Conservation (phyloP, 92 coral and sea anemone species). For the Epizoanthus fatuus region DNA sequence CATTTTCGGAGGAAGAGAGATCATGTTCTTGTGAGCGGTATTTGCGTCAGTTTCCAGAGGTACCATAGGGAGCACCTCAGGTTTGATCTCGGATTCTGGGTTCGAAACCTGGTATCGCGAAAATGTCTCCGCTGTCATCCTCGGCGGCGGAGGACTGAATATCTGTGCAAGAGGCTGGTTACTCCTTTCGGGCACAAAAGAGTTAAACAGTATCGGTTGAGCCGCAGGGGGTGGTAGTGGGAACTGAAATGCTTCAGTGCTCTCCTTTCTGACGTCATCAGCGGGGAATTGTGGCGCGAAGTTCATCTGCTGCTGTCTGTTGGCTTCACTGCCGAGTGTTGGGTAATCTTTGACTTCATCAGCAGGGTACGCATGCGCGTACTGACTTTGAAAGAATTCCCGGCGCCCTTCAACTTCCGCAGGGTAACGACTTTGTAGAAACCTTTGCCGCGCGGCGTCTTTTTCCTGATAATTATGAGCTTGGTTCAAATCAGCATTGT, state of each 20-base stretch:
- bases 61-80: constrained; percentile 38
- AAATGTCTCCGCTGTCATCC: constrained; percentile 40
- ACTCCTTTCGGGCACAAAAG: background rate
- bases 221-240: background rate
- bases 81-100: constrained; percentile 56
- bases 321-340: background rate
- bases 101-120: constrained; percentile 53
- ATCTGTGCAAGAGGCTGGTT: background rate
- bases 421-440: constrained; percentile 13
- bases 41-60: constrained; percentile 14
- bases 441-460: constrained; percentile 6
- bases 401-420: background rate
- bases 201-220: background rate
- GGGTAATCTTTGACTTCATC: constrained; percentile 1
- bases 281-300: background rate
- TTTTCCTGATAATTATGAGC: constrained; percentile 6
- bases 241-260: constrained; percentile 1
- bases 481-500: background rate
- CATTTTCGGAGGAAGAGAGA: constrained; percentile 42
- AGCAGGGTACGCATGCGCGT: constrained; percentile 3
- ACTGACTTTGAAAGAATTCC: constrained; percentile 7
- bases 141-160: background rate
- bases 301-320: background rate
- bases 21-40: background rate
- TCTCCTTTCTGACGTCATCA: background rate